Evolutionary conservation across 2,888 invertebrate genomes (phyloP), one percentile per base, ranked within the genome.

Genomic region (Caenorhabditis imperialis): DNA sequence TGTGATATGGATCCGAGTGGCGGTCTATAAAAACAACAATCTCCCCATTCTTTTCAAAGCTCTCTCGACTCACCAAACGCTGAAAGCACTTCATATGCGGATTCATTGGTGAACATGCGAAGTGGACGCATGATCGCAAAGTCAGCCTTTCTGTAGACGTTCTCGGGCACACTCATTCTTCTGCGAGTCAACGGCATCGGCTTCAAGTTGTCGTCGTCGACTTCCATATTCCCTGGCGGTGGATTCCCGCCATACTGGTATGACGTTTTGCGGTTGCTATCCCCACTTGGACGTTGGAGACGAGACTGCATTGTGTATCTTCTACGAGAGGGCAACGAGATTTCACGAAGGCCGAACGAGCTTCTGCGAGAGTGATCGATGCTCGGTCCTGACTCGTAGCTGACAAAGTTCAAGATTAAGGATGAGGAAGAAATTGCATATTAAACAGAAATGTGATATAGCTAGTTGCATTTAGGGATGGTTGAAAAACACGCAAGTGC

Each of bases 111-210:
- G 51, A 67, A 74, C 30, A 67, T 25, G 6, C 75, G 38, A 22
- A 47, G 44, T 33, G 81, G 85, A 4, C 86, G 81, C 67, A 86
- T 79, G 37, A 86, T 86, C 12, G 85, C 86, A 50, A 83, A 86
- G 47, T 86, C 83, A 55, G 84, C 85, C 42, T 74, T 78, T 54
- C 79, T 70, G 51, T 85, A 80, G 2, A 81, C 82, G 58, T 81
- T 81, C 62, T 86, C 86, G n/a, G 84, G 85, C 8, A 86, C 83
- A 53, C 77, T 77, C 82, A 82, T 81, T 45, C 82, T 40, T 47
- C 82, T 51, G 8, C 75, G 75, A 44, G 57, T 77, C 40, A 78
- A 18, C 18, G 75, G 78, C 48, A 62, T 47, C 20, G 79, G 74
- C 7, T 57, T 73, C 16, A 74, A 6, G 25, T 60, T 72, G n/a